Evolutionary conservation across 2,888 invertebrate species (phyloP).

Genomic region (Caenorhabditis plicata): DNA sequence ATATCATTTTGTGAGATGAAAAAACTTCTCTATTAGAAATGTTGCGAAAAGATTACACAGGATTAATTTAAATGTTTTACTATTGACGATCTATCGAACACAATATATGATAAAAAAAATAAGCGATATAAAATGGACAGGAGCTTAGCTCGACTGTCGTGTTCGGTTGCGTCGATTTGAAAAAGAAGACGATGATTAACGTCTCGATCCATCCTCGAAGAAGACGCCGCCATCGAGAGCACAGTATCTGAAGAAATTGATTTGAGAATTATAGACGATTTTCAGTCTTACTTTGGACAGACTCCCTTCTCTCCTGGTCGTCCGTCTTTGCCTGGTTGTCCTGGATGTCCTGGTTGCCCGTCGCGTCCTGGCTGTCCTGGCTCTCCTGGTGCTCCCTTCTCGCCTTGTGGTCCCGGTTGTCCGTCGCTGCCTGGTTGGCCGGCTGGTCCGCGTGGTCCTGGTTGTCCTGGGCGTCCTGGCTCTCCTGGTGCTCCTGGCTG

Average conservation of each 20-base stretch:
- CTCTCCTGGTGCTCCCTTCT: constrained; percentile 44
- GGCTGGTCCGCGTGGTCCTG: constrained; percentile 42
- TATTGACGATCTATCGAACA: no score
- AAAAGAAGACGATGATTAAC: constrained; percentile 4
- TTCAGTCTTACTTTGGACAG: constrained; percentile 23
- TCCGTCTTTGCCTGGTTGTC: constrained; percentile 37
- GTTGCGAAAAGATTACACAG: no score
- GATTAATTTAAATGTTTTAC: no score
- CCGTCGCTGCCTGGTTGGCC: constrained; percentile 45
- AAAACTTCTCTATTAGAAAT: no score
- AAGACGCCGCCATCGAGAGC: constrained; percentile 36
- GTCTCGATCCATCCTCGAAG: constrained; percentile 36
- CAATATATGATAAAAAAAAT: neutral
- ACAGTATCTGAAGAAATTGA: constrained; percentile 10
- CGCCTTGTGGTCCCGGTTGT: constrained; percentile 36
- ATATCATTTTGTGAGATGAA: no score
- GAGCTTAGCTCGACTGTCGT: no score
- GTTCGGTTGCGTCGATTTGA: neutral
- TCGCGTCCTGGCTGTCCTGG: constrained; percentile 42
- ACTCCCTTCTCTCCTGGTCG: constrained; percentile 34
- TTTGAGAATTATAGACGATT: neutral
- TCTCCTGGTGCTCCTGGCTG: constrained; percentile 43
- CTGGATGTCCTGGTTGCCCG: constrained; percentile 37
- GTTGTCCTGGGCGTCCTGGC: constrained; percentile 45
- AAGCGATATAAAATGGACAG: neutral